These are phyloP conservation scores for Stichodactyla mertensii DNA, from an alignment of 64 coral and sea anemone species.

Conservation along the genomic window DNA sequence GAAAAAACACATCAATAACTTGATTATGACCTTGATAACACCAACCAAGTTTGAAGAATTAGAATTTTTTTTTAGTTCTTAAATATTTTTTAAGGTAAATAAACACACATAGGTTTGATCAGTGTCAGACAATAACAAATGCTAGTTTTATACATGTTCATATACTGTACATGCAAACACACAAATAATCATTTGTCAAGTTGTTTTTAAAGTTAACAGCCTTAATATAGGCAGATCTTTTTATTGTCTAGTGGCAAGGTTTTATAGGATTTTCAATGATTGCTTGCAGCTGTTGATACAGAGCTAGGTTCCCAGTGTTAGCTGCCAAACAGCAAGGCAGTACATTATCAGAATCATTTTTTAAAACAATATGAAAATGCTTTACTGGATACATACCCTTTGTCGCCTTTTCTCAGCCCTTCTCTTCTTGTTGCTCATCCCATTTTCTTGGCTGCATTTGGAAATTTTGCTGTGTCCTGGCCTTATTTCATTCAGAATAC, in stretches of 20 bases:
- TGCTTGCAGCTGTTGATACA: neutral
- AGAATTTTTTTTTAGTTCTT: neutral
- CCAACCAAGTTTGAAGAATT: no score
- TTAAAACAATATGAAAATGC: neutral
- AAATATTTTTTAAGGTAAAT: neutral
- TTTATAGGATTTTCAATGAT: neutral
- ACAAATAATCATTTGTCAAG: neutral
- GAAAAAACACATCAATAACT: neutral
- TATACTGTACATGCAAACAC: neutral
- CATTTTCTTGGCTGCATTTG: slow-evolving; percentile 79
- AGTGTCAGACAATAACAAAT: neutral
- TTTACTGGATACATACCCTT: slow-evolving; percentile 23
- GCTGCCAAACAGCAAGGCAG: neutral
- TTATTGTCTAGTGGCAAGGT: neutral
- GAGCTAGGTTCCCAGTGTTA: neutral
- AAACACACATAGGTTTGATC: neutral
- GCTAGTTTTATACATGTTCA: neutral
- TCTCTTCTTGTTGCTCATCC: slow-evolving; percentile 63
- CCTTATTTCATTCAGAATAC: slow-evolving; percentile 42
- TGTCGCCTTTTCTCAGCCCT: slow-evolving; percentile 47
- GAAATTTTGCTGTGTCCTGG: slow-evolving; percentile 65
- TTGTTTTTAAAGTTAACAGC: neutral
- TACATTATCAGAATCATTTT: neutral
- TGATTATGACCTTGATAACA: no score
- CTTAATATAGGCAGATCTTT: neutral